Base-by-base conservation (phyloP, 2,888 invertebrate species). In the Ptychoptera contaminata region DNA sequence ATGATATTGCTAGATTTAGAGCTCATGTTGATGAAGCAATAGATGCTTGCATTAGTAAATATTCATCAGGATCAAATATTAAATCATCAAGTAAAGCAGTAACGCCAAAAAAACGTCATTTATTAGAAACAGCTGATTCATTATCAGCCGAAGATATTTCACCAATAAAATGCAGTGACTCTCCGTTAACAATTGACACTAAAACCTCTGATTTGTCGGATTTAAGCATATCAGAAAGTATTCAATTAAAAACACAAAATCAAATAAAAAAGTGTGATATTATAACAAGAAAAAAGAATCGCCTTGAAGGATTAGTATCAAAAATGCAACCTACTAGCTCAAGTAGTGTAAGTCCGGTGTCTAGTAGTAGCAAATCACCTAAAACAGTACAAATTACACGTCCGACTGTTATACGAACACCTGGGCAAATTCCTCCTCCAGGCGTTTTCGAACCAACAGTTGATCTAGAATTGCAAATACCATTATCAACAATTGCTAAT, bases 31-130 rank as follows among this genome's bases (percentile, higher is more conserved):
- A 32, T 32, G 32, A 32, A 32, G 32, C 32, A 11, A 32, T 32
- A 11, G 32, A 32, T 8, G 9, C 32, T 32, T 32, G 32, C 32
- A 32, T 32, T 32, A 32, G 66, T 53, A 47, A 52, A n/a, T 66
- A 67, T 42, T 47, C 54, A 10, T 50, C 54, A 10, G 69, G 67
- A 55, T 56, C 52, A 50, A 68, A 69, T 46, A 53, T 55, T 11
- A 56, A 54, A 45, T 65, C 61, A 59, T 55, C 62, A 23, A 59
- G 63, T 10, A 69, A 39, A 39, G 60, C 68, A 16, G 77, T 79
- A 1, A 81, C 82, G 1, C 82, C 82, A 1, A 83, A 82, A 55
- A 83, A 83, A 55, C 69, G 82, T 1, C 82, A 82, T 55, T 66
- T 82, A 49, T 55, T 79, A 42, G 82, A 82, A 63, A 69, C 73